Conservation (phyloP, 2,113 vertebrate species). For the Lanius collurio region DNA sequence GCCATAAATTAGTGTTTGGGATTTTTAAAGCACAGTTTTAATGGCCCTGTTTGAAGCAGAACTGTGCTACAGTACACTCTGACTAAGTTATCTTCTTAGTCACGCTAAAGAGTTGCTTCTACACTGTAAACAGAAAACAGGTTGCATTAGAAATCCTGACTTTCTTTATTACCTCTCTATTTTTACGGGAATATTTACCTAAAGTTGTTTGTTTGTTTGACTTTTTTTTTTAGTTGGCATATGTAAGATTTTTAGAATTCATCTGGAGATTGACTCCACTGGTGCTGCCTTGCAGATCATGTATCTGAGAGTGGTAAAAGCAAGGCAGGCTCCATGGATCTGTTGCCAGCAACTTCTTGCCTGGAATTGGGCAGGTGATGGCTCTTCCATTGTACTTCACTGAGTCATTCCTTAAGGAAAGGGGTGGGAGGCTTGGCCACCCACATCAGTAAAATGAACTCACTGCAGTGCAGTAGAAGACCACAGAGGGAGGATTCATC, state of each 20-base stretch:
- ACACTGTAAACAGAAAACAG: neutral
- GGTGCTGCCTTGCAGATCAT: neutral
- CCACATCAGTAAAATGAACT: neutral
- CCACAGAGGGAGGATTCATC: neutral
- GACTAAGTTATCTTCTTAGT: neutral
- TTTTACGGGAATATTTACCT: neutral
- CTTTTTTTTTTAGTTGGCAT: neutral
- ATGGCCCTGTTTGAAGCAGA: neutral
- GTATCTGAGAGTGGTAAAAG: neutral
- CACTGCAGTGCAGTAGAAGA: neutral
- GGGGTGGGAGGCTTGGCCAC: neutral
- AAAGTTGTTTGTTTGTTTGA: neutral
- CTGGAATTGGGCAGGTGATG: neutral
- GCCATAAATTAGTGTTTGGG: neutral
- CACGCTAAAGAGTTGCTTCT: neutral
- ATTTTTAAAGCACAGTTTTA: neutral
- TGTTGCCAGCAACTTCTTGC: neutral
- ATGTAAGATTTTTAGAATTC: neutral
- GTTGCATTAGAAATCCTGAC: neutral
- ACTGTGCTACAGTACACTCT: neutral
- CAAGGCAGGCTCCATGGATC: accelerated
- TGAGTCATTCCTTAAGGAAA: neutral
- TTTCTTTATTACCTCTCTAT: neutral
- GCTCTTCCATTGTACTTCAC: neutral
- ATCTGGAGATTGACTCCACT: neutral